phyloP scores from a whole-genome alignment of 2,888 invertebrate species.

The Dascillus cervinus region DNA sequence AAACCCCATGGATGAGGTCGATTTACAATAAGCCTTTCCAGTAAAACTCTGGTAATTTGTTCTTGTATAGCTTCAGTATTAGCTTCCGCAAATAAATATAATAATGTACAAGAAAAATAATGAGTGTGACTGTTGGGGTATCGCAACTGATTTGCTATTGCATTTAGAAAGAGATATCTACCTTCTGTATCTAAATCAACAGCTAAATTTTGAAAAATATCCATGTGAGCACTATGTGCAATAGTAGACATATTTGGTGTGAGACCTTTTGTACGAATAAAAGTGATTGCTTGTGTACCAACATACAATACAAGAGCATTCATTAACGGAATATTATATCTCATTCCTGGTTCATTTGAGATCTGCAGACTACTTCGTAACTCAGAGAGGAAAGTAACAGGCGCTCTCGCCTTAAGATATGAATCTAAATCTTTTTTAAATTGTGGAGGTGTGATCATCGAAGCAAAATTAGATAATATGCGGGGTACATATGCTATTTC shows the following conservation, averaged over 20 bases:
- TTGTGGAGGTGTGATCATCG: slow-evolving; percentile 75
- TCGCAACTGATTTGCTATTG: slow-evolving; percentile 96
- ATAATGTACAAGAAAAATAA: slow-evolving; percentile 96
- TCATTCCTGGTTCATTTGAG: slow-evolving; percentile 77
- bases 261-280: slow-evolving; percentile 83
- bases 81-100: slow-evolving; percentile 96
- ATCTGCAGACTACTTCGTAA: slow-evolving; percentile 85
- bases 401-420: slow-evolving; percentile 88
- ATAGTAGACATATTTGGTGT: slow-evolving; percentile 97
- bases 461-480: slow-evolving; percentile 79
- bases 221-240: slow-evolving; percentile 98
- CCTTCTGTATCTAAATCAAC: slow-evolving; percentile 98
- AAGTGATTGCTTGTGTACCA: slow-evolving; percentile 90
- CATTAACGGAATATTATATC: slow-evolving; percentile 93
- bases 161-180: slow-evolving; percentile 94
- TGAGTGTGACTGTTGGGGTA: slow-evolving; percentile 99
- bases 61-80: slow-evolving; percentile 97
- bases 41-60: slow-evolving; percentile 91
- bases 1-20: slow-evolving; percentile 99
- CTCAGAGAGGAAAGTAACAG: slow-evolving; percentile 93
- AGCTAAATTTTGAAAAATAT: slow-evolving; percentile 98
- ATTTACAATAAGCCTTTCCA: slow-evolving; percentile 96
- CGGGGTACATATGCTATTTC: slow-evolving; percentile 86
- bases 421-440: slow-evolving; percentile 97
- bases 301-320: slow-evolving; percentile 97